Base-by-base conservation (phyloP, 2,797 vertebrate genomes). In the Clarias laeviceps region DNA sequence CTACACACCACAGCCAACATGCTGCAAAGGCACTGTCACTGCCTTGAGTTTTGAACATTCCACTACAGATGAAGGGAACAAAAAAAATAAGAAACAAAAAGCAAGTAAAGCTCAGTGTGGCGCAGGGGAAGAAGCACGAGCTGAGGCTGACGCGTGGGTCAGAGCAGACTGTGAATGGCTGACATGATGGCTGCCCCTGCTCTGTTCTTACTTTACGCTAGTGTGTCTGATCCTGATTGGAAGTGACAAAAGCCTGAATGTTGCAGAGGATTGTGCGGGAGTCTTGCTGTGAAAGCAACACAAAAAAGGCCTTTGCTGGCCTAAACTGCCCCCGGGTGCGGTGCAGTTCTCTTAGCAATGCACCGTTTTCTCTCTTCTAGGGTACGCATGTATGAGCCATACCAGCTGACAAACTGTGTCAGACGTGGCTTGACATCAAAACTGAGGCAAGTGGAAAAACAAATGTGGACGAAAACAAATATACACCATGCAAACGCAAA, bases 261-360 rank as follows among this genome's bases (percentile, higher is more conserved):
- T 92, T 93, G 91, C 93, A 93, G 92, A 88, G 91, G 59, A 80
- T 29, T 29, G 61, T 77, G 69, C 92, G 91, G 87, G 92, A 92
- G 93, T 89, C 92, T 91, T 76, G 91, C 91, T 94, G 91, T 95
- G 94, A 95, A 94, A 92, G 91, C 92, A 92, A 80, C 93, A 83
- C 37, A 77, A 93, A 92, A 92, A 93, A 94, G 92, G 45, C 80
- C 83, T 83, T 74, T 73, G 40, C 66, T 85, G 54, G 77, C 64
- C 79, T 64, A 82, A 64, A 83, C 29, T 29, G 64, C 65, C 73
- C 80, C 62, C 11, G 11, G 62, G 79, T 62, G 56, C 27, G 20
- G 45, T 54, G 27, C 27, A 5, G 79, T 40, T 24, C 40, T 66
- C 62, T 81, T 29, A 80, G 62, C 79, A 54, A 54, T 54, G 79